Percentiles rank a stretch among this genome's conserved stretches.
Conservation (phyloP, 2,113 vertebrate genomes). For the Spilogale gracilis region DNA sequence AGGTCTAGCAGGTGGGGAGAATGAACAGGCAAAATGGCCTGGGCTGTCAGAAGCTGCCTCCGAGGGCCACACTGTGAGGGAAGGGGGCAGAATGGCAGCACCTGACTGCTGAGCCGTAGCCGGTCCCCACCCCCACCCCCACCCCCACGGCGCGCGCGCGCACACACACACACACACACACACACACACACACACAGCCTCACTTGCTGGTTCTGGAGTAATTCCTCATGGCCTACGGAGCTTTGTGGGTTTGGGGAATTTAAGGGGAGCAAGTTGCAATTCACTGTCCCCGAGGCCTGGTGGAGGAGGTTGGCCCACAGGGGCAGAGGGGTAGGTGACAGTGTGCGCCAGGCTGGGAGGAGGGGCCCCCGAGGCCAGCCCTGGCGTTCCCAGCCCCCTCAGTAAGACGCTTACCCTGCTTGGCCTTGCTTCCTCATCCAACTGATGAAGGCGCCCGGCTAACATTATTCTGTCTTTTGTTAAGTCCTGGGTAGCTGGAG, state of each 20-base stretch:
- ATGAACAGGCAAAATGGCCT: not conserved
- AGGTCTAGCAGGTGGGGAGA: not conserved
- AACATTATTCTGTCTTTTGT: not conserved
- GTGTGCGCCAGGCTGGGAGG: rapidly evolving
- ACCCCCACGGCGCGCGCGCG: no score
- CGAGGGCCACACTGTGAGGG: not conserved
- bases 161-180: not conserved
- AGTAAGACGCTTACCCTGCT: not conserved
- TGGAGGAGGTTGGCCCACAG: not conserved
- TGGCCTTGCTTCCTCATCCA: not conserved
- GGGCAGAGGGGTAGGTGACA: not conserved
- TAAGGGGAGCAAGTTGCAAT: not conserved
- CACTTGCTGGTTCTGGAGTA: not conserved
- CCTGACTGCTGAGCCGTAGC: not conserved
- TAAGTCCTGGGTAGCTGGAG: not conserved
- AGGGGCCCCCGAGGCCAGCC: not conserved
- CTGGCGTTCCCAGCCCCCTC: not conserved
- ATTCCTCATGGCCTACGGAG: not conserved
- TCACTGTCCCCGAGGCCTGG: not conserved
- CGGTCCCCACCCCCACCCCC: no score
- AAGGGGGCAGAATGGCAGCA: not conserved
- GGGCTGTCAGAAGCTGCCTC: not conserved
- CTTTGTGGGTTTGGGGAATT: not conserved
- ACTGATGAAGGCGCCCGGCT: not conserved
- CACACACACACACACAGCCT: not conserved